Percentiles rank a stretch among this genome's conserved stretches.
These are phyloP conservation scores for Thalpophila matura DNA, from an alignment of 2,888 invertebrate genomes.

Conservation along the genomic window DNA sequence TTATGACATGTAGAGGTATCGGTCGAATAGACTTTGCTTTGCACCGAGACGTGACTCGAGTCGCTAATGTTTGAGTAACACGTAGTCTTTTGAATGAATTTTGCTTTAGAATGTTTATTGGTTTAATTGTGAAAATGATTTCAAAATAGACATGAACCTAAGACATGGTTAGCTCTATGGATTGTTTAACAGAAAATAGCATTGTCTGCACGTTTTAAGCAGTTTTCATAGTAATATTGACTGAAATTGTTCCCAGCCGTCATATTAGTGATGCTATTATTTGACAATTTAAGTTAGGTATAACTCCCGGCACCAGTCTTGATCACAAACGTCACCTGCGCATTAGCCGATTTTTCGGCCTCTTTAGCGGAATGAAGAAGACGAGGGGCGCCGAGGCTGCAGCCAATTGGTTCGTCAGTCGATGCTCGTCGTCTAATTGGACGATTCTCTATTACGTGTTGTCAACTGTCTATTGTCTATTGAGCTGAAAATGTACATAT, in stretches of 20 bases:
- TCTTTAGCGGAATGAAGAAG: no score
- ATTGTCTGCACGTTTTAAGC: background rate
- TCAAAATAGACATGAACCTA: background rate
- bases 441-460: no score
- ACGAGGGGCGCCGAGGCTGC: no score
- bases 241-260: no score
- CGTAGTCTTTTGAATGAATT: conserved; percentile 69
- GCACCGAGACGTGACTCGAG: conserved; percentile 81
- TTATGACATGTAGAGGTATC: conserved; percentile 81
- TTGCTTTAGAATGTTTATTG: conserved; percentile 41
- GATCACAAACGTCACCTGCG: no score
- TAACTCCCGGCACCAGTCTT: no score
- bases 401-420: no score
- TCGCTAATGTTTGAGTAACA: conserved; percentile 72
- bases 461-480: no score
- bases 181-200: background rate
- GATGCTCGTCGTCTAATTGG: no score
- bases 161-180: background rate
- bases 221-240: background rate
- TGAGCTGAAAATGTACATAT: no score
- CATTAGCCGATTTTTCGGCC: no score
- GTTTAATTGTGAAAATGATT: conserved; percentile 31
- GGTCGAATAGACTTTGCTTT: conserved; percentile 80
- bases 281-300: no score
- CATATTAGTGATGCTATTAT: background rate